phyloP scores from a whole-genome alignment of 2,113 vertebrate species.

The Sylvilagus bachmani region DNA sequence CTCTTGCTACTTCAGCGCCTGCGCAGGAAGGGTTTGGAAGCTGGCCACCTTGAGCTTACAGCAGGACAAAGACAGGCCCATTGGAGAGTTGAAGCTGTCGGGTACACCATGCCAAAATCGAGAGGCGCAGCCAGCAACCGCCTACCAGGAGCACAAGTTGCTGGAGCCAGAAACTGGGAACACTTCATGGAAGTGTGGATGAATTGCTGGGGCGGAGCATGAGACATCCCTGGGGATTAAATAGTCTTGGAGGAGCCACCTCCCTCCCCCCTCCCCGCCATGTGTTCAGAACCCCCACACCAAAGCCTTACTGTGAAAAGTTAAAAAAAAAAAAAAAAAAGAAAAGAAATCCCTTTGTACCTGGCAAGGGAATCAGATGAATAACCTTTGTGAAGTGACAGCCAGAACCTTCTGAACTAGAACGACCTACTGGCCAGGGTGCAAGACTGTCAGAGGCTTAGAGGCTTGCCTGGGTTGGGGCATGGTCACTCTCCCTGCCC shows the following conservation, averaged over 20 bases:
- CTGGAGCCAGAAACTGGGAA: background rate
- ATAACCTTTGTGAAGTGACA: background rate
- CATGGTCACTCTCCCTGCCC: background rate
- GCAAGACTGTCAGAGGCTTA: background rate
- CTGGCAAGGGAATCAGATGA: background rate
- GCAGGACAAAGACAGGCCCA: background rate
- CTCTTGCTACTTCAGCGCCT: background rate
- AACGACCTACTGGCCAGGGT: background rate
- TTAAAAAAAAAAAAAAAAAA: background rate
- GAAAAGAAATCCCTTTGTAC: background rate
- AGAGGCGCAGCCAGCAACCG: background rate
- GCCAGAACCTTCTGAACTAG: background rate
- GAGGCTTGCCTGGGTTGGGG: background rate
- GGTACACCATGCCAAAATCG: background rate
- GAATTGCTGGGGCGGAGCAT: background rate
- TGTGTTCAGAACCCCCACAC: too few species aligned
- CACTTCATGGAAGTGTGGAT: too few species aligned
- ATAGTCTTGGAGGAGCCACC: background rate
- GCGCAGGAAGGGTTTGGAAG: background rate
- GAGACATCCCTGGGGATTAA: background rate
- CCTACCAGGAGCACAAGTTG: background rate
- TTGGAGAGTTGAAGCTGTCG: slow-evolving; percentile 3
- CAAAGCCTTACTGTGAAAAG: background rate
- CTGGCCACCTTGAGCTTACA: background rate
- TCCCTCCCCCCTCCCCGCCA: too few species aligned